A percentile compares a stretch with the other conserved stretches of the same genome.
Conservation (phyloP, 1,140 invertebrate genomes). For the Contarinia nasturtii region DNA sequence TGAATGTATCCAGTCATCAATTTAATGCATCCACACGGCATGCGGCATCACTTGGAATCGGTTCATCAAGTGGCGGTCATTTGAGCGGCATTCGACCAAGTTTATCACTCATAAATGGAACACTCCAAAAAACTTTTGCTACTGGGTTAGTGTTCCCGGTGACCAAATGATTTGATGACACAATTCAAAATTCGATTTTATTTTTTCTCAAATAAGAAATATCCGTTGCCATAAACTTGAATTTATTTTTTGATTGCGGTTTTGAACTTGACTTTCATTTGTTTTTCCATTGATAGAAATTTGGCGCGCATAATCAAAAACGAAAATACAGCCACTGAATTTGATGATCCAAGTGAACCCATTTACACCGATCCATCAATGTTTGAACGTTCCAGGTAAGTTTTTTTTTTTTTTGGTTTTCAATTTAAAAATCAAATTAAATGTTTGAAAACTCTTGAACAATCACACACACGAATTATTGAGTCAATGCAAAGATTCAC, state of each 20-base stretch:
- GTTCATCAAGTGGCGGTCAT: not conserved
- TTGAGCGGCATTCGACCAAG: constrained; percentile 12
- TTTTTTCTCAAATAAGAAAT: no score
- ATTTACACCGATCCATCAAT: constrained; percentile 83
- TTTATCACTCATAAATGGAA: constrained; percentile 33
- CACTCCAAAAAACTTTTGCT: constrained; percentile 36
- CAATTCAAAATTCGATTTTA: no score
- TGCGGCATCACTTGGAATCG: not conserved
- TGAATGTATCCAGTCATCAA: constrained; percentile 18
- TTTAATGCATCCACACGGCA: constrained; percentile 9
- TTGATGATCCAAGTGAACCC: constrained; percentile 74
- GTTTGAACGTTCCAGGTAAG: constrained; percentile 58
- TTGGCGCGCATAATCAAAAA: constrained; percentile 24
- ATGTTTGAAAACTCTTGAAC: not conserved
- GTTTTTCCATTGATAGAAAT: constrained; percentile 14
- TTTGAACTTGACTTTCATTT: not conserved
- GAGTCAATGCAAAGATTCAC: not conserved
- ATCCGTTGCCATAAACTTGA: no score
- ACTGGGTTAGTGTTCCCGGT: constrained; percentile 25
- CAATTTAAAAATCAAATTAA: not conserved
- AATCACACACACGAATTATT: not conserved
- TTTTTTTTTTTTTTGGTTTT: not conserved
- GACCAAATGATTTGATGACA: no score
- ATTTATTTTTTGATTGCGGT: not conserved
- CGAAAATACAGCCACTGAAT: constrained; percentile 19